phyloP scores from a whole-genome alignment of 2,113 vertebrate genomes.

The Microcebus ravelobensis region DNA sequence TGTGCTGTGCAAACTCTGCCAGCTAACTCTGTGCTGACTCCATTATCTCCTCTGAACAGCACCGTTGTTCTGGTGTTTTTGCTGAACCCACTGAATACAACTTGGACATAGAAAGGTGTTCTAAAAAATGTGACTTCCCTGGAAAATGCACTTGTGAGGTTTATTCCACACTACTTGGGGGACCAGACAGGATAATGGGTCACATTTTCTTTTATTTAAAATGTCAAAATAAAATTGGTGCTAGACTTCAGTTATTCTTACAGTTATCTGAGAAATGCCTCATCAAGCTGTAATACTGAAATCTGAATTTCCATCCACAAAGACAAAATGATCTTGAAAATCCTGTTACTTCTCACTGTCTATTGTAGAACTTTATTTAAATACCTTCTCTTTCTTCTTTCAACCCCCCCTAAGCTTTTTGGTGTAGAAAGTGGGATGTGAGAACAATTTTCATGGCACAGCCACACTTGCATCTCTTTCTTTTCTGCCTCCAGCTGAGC shows the following conservation, averaged over 20 bases:
- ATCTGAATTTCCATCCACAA: neutral
- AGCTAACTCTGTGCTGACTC: accelerated
- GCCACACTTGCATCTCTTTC: accelerated
- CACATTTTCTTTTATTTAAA: neutral
- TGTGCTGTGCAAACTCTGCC: neutral
- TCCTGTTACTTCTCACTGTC: no score
- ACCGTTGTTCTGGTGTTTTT: neutral
- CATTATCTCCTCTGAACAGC: neutral
- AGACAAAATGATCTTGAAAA: neutral
- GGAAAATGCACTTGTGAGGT: neutral
- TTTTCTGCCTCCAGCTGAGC: neutral
- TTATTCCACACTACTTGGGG: neutral
- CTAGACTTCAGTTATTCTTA: neutral
- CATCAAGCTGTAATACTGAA: neutral
- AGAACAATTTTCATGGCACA: neutral
- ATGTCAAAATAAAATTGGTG: neutral
- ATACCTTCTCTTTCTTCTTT: neutral
- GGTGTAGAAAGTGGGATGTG: neutral
- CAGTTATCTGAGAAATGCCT: neutral
- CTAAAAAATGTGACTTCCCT: neutral
- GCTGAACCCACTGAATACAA: neutral
- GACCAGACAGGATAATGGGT: neutral
- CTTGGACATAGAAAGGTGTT: no score
- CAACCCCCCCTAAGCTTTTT: neutral
- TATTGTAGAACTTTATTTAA: neutral